Conservation (phyloP, 2,888 invertebrate species). For the Chymomyza amoena region DNA sequence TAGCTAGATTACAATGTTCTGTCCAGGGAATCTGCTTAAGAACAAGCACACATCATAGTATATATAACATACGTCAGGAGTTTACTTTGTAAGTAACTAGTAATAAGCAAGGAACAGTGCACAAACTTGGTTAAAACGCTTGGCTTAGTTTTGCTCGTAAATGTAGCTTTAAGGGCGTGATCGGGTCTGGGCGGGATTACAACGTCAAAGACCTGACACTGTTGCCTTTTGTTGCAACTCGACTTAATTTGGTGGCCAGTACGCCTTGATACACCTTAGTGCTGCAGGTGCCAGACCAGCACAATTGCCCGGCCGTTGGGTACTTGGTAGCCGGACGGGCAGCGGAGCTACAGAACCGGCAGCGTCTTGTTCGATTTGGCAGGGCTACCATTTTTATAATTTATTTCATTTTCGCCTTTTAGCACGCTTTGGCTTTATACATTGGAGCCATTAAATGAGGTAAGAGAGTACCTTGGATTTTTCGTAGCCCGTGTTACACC, state of each 20-base stretch:
- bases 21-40: neutral
- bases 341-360: constrained; percentile 1
- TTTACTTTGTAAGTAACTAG: neutral
- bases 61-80: neutral
- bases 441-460: neutral
- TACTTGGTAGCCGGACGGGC: constrained; percentile 25
- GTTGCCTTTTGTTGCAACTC: constrained; percentile 19
- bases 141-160: neutral
- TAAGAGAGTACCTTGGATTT: neutral
- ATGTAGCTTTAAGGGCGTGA: neutral
- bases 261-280: neutral
- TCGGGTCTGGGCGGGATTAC: neutral
- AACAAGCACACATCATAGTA: neutral
- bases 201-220: neutral
- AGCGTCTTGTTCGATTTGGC: constrained; percentile 34
- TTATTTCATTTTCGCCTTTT: constrained; percentile 47
- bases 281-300: constrained; percentile 48
- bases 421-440: constrained; percentile 39
- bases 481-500: neutral
- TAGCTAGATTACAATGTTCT: neutral
- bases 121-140: neutral
- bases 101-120: neutral
- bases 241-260: constrained; percentile 9
- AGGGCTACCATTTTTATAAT: constrained; percentile 32
- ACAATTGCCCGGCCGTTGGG: constrained; percentile 30